Evolutionary conservation across 2,888 invertebrate genomes (phyloP).

Genomic region (Lasioglossum morio): DNA sequence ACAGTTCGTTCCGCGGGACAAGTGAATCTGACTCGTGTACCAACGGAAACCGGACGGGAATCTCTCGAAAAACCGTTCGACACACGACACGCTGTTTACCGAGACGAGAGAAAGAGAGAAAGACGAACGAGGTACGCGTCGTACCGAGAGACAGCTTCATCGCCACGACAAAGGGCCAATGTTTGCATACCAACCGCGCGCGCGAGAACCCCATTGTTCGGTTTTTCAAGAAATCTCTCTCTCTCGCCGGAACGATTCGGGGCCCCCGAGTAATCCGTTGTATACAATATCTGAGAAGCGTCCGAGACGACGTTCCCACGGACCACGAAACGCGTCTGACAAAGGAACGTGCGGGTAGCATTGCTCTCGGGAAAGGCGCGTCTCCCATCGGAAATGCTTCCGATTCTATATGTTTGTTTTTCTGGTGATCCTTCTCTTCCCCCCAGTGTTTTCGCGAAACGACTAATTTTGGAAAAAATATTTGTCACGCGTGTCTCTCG

Average conservation of each 20-base stretch:
- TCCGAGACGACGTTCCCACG: slow-evolving; percentile 53
- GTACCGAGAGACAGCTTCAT: slow-evolving; percentile 8
- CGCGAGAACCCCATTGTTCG: slow-evolving; percentile 24
- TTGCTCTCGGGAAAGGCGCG: slow-evolving; percentile 41
- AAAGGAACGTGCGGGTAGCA: slow-evolving; percentile 38
- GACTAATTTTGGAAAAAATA: slow-evolving; percentile 19
- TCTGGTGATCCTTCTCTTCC: not conserved
- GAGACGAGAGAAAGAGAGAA: not conserved
- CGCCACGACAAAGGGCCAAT: slow-evolving; percentile 15
- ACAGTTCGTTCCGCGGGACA: not conserved
- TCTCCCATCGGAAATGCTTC: slow-evolving; percentile 34
- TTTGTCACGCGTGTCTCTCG: not conserved
- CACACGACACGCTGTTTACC: slow-evolving; percentile 29
- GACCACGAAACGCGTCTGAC: slow-evolving; percentile 38
- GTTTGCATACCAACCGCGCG: slow-evolving; percentile 11
- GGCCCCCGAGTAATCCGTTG: slow-evolving; percentile 7
- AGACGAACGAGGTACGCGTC: slow-evolving; percentile 28
- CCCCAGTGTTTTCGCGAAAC: not conserved
- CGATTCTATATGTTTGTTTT: not conserved
- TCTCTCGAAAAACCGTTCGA: slow-evolving; percentile 2
- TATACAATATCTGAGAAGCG: slow-evolving; percentile 53
- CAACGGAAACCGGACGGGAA: slow-evolving; percentile 18
- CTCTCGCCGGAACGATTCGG: slow-evolving; percentile 13
- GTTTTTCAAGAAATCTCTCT: slow-evolving; percentile 27
- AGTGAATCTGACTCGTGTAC: slow-evolving; percentile 24